phyloP scores from a whole-genome alignment of 1,140 invertebrate species.

The Onthophagus taurus region DNA sequence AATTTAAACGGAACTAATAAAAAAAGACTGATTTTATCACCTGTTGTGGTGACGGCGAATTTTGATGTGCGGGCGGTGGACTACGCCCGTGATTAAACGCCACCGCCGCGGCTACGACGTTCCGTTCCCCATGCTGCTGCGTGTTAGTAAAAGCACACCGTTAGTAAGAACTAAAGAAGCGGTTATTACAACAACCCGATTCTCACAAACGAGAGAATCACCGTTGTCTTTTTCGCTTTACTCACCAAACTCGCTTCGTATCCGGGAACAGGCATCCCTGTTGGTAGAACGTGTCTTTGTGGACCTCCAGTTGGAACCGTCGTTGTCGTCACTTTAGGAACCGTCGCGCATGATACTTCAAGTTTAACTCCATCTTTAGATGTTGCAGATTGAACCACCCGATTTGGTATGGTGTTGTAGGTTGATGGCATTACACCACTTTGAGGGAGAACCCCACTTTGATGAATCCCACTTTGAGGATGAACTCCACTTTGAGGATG shows the following conservation, averaged over 20 bases:
- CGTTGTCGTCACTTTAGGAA: constrained; percentile 48
- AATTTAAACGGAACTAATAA: no score
- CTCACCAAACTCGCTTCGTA: constrained; percentile 64
- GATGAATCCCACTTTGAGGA: no score
- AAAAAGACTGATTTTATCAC: no score
- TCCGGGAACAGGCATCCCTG: constrained; percentile 47
- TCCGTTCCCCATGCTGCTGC: constrained; percentile 41
- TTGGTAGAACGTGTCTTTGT: constrained; percentile 43
- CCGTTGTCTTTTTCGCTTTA: constrained; percentile 25
- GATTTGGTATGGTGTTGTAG: no score
- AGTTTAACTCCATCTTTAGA: constrained; percentile 39
- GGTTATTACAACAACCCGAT: no score
- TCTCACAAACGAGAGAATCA: no score
- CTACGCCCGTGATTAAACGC: constrained; percentile 49
- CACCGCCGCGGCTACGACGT: no score
- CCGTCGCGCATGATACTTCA: constrained; percentile 39
- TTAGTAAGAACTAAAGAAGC: constrained; percentile 18
- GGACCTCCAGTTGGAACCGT: constrained; percentile 51
- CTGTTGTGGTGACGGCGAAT: constrained; percentile 68
- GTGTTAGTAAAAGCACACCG: constrained; percentile 25
- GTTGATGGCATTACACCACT: no score
- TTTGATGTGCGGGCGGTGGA: constrained; percentile 71
- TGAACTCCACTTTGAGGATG: no score
- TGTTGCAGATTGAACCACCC: constrained; percentile 12
- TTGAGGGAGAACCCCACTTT: no score